Conservation (phyloP, 2,113 vertebrate species). For the Otocyon megalotis region DNA sequence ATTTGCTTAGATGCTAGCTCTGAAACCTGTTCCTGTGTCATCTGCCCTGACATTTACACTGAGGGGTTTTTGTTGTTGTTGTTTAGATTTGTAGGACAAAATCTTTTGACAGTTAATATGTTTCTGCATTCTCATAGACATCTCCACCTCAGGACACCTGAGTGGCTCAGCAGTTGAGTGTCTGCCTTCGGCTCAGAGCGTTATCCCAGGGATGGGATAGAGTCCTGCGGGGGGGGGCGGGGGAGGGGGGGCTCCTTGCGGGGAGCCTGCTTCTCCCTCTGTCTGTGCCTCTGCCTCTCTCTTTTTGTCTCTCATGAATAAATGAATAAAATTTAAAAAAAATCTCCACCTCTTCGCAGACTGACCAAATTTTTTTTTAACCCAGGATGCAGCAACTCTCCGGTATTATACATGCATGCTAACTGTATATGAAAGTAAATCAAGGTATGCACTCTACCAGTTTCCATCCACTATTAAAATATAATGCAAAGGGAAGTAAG, state of each 20-base stretch:
- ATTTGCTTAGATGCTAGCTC: constrained; percentile 38
- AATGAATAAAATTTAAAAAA: not conserved
- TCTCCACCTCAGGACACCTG: not conserved
- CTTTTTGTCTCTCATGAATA: too few species aligned
- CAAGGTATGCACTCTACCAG: not conserved
- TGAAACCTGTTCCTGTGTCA: constrained; percentile 23
- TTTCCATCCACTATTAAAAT: not conserved
- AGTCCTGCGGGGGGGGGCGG: too few species aligned
- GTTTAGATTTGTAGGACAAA: not conserved
- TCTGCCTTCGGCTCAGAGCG: too few species aligned
- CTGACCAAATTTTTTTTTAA: not conserved
- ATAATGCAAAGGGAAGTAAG: not conserved
- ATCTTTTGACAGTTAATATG: not conserved
- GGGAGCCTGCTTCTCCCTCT: too few species aligned
- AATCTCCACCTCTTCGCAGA: not conserved
- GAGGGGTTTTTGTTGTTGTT: not conserved
- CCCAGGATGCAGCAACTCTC: not conserved
- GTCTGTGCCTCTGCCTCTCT: too few species aligned
- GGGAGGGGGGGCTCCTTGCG: too few species aligned
- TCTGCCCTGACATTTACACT: not conserved
- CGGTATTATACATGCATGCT: not conserved
- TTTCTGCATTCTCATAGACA: constrained; percentile 29
- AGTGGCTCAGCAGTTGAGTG: too few species aligned
- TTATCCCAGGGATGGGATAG: too few species aligned
- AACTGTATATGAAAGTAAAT: not conserved